A percentile compares a stretch with the other conserved stretches of the same genome.
These are phyloP conservation scores for Corella eumyota DNA, from an alignment of 23 tunicate species.

Conservation along the genomic window DNA sequence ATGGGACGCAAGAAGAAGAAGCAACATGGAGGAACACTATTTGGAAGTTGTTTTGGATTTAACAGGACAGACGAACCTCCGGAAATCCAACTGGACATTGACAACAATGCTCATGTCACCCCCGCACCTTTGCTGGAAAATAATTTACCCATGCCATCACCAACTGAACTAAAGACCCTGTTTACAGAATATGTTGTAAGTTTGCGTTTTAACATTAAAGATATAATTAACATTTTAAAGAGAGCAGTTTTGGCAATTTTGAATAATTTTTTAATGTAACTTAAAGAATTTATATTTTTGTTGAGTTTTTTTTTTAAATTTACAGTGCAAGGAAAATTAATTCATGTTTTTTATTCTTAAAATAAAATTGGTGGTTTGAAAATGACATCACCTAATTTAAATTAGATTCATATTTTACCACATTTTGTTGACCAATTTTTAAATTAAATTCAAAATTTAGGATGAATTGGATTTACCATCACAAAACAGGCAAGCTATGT, in stretches of 20 bases:
- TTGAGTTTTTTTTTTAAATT: not conserved
- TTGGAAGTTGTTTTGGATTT: constrained; percentile 79
- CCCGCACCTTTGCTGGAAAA: constrained; percentile 31
- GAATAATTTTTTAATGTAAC: too few species aligned
- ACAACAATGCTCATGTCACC: constrained; percentile 6
- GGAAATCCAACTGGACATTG: constrained; percentile 55
- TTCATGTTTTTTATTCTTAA: not conserved
- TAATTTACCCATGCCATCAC: constrained; percentile 68
- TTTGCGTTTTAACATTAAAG: too few species aligned
- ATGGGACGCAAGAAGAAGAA: constrained; percentile 60
- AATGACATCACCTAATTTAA: not conserved
- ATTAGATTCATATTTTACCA: not conserved
- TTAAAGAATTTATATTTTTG: too few species aligned
- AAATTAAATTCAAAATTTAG: constrained; percentile 10
- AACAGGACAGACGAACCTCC: constrained; percentile 60
- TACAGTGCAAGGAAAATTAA: not conserved
- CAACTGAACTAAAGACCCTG: constrained; percentile 46
- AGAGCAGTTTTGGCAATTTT: too few species aligned
- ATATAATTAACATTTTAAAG: too few species aligned
- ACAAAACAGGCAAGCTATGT: constrained; percentile 65
- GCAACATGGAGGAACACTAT: constrained; percentile 28
- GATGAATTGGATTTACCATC: constrained; percentile 92
- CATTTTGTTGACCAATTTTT: not conserved
- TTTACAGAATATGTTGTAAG: constrained; percentile 87
- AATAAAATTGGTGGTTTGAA: not conserved